A percentile compares a stretch with the other conserved stretches of the same genome.
Evolutionary conservation across 2,797 vertebrate genomes (phyloP).

Genomic region (Arnoldichthys spilopterus): DNA sequence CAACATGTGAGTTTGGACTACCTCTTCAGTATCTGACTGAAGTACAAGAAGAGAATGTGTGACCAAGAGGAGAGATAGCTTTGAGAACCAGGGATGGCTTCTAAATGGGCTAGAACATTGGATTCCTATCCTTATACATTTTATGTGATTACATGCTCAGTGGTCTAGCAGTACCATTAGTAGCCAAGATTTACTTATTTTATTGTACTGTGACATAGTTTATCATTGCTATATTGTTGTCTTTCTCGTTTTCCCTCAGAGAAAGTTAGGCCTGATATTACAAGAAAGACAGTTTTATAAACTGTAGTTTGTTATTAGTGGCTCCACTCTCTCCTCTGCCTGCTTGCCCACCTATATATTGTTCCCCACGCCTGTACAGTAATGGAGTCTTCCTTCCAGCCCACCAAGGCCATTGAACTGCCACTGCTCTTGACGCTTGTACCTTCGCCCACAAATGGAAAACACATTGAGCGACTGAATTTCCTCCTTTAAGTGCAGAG

Average conservation of each 20-base stretch:
- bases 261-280: neutral
- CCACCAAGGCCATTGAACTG: conserved; percentile 44
- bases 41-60: too few relatives aligned
- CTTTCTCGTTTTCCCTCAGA: neutral
- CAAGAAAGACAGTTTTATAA: neutral
- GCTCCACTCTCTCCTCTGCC: neutral
- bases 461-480: conserved; percentile 4
- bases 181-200: too few relatives aligned
- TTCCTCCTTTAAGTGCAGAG: conserved; percentile 30
- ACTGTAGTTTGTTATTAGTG: neutral
- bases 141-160: too few relatives aligned
- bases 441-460: conserved; percentile 39
- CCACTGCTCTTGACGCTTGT: conserved; percentile 16
- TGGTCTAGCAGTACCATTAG: too few relatives aligned
- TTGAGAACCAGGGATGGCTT: neutral
- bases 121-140: too few relatives aligned
- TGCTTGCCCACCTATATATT: conserved; percentile 31
- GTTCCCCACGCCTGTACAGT: conserved; percentile 18
- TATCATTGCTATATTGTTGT: too few relatives aligned
- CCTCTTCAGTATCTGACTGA: neutral
- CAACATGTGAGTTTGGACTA: too few relatives aligned
- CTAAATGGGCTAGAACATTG: too few relatives aligned
- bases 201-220: too few relatives aligned
- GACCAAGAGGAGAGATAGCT: neutral
- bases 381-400: conserved; percentile 35